Evolutionary conservation across 2,797 vertebrate species (phyloP).

Genomic region (Glyptemys insculpta): DNA sequence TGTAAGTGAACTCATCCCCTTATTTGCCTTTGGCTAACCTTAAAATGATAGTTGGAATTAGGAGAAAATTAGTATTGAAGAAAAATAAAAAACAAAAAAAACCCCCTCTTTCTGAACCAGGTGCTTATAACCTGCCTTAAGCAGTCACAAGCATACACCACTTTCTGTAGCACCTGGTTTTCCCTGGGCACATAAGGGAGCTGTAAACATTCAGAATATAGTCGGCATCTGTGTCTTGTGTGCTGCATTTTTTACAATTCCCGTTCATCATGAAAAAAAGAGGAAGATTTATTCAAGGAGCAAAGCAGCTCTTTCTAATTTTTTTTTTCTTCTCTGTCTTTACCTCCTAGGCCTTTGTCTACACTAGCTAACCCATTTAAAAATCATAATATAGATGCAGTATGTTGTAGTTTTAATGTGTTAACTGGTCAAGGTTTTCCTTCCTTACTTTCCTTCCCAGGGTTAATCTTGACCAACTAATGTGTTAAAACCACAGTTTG

Average conservation of each 20-base stretch:
- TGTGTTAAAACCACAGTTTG: too few relatives aligned
- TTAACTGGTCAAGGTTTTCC: too few relatives aligned
- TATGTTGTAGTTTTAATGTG: too few relatives aligned
- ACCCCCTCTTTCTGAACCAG: neutral
- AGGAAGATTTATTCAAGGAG: neutral
- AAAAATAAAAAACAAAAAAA: neutral
- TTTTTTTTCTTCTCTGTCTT: rapidly evolving
- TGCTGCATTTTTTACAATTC: conserved; percentile 28
- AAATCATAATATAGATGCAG: too few relatives aligned
- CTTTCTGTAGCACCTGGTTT: conserved; percentile 60
- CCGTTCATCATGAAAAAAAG: neutral
- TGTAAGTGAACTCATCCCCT: neutral
- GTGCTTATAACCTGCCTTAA: neutral
- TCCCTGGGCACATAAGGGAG: conserved; percentile 47
- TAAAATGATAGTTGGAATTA: neutral
- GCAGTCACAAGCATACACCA: neutral
- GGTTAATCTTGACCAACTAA: too few relatives aligned
- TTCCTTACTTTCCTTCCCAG: too few relatives aligned
- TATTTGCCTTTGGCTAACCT: neutral
- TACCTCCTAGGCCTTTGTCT: neutral
- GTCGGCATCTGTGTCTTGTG: conserved; percentile 42
- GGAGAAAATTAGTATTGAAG: neutral
- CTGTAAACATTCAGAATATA: conserved; percentile 22
- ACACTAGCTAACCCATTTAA: neutral
- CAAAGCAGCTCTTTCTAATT: neutral